Evolutionary conservation across 2,888 invertebrate species (phyloP).

Genomic region (Polylopha cassiicola): DNA sequence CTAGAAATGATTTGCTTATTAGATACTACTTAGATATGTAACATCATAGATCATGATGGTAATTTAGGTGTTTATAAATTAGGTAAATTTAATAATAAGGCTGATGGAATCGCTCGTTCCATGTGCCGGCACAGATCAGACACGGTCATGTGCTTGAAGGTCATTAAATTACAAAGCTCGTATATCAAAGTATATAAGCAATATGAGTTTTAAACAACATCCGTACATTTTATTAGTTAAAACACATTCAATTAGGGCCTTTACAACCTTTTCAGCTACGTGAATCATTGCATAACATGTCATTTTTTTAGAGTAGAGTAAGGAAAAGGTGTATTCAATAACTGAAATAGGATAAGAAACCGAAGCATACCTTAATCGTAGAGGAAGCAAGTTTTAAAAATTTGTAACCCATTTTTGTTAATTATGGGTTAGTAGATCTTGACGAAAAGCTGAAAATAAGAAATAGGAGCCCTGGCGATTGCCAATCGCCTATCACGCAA

Average conservation of each 20-base stretch:
- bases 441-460: constrained; percentile 31
- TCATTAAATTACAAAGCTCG: too few species aligned
- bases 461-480: constrained; percentile 49
- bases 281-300: constrained; percentile 59
- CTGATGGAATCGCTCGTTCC: background rate
- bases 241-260: background rate
- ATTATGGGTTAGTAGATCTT: constrained; percentile 24
- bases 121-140: constrained; percentile 27
- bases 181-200: too few species aligned
- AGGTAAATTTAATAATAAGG: too few species aligned
- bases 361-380: constrained; percentile 56
- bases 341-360: background rate
- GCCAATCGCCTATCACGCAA: constrained; percentile 23
- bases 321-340: background rate
- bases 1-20: constrained; percentile 33
- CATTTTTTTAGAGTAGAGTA: constrained; percentile 25
- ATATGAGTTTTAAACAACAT: too few species aligned
- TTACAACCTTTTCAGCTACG: background rate
- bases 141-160: constrained; percentile 68
- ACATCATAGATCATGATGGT: too few species aligned
- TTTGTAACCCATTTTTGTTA: constrained; percentile 60
- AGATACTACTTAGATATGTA: too few species aligned
- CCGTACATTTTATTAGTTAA: constrained; percentile 9
- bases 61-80: too few species aligned
- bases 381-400: constrained; percentile 63